Conservation (phyloP, 2,888 invertebrate genomes). For the Agrotis ipsilon region DNA sequence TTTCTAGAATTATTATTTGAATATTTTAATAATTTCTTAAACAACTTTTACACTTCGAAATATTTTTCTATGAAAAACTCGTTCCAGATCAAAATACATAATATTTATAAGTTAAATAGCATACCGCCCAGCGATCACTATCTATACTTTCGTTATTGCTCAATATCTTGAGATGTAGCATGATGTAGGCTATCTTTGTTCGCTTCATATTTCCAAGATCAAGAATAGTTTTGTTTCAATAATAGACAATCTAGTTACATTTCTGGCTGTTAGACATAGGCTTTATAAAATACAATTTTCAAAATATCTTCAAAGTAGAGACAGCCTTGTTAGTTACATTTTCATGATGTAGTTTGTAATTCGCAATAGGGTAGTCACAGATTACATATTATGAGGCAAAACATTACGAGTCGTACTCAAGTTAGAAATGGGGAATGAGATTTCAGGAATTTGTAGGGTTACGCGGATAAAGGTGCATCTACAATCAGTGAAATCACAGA, state of each 20-base stretch:
- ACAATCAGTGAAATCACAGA: conserved; percentile 86
- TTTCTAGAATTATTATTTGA: conserved; percentile 89
- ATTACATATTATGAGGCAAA: conserved; percentile 67
- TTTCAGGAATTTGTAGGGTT: conserved; percentile 57
- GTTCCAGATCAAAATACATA: conserved; percentile 83
- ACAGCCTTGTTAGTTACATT: conserved; percentile 73
- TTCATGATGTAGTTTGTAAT: conserved; percentile 64
- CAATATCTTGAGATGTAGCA: conserved; percentile 62
- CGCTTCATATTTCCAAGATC: conserved; percentile 48
- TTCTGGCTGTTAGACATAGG: conserved; percentile 68
- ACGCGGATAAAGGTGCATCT: conserved; percentile 74
- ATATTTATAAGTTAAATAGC: conserved; percentile 70
- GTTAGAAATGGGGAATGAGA: conserved; percentile 58
- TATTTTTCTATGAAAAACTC: conserved; percentile 84
- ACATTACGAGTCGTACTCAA: conserved; percentile 68
- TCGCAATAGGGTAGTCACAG: conserved; percentile 59
- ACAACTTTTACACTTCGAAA: conserved; percentile 86
- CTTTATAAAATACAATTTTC: conserved; percentile 72
- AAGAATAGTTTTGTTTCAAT: conserved; percentile 52
- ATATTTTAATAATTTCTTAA: conserved; percentile 88
- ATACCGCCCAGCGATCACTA: conserved; percentile 67
- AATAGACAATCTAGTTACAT: conserved; percentile 68
- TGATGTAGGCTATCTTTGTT: conserved; percentile 51
- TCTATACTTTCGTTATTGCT: conserved; percentile 70
- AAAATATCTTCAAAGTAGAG: conserved; percentile 72